Base-by-base conservation (phyloP, 2,113 vertebrate genomes). In the Corythaeola cristata region DNA sequence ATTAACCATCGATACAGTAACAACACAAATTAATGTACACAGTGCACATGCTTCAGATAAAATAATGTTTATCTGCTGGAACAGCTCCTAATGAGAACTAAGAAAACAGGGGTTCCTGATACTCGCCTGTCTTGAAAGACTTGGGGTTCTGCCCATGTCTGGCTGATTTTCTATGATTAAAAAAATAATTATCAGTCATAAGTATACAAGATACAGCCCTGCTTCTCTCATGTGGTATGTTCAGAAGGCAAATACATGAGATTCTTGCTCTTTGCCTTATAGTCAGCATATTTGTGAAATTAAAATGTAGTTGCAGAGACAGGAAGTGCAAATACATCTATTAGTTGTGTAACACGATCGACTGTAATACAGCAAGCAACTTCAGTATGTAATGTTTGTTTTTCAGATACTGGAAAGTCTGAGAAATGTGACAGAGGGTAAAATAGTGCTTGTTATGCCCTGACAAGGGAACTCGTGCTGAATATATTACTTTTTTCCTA, bases 241-340 rank as follows among this genome's bases (percentile, higher is more conserved):
- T 91, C 89, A 53, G 73, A 85, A 85, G 45, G 39, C 64, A 73
- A 15, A 71, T 85, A 77, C 26, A 5, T 35, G 41, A 83, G 24
- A 50, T 85, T 94, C 62, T 60, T 80, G 11, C 22, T 85, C 22
- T 27, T 58, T 79, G 30, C 73, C 28, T 89, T 85, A 9, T 2
- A 73, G 72, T 89, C 64, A 88, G 95, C 55, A 24, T 88, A 41
- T 92, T 92, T 87, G 32, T 82, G 80, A 92, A 89, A 95, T 91
- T 16, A 56, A 89, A 93, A 58, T 33, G 52, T 33, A 77, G 24
- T 80, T 4, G 1, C 91, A 89, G 84, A 82, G 73, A 26, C 71
- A 69, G 39, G 62, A 68, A 82, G 33, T 28, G 23, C 24, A 22
- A 81, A 85, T 82, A 56, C 5, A 9, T 76, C 1, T 37, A 50